Base-by-base conservation (phyloP, 2,888 invertebrate species). In the Eupithecia dodoneata region DNA sequence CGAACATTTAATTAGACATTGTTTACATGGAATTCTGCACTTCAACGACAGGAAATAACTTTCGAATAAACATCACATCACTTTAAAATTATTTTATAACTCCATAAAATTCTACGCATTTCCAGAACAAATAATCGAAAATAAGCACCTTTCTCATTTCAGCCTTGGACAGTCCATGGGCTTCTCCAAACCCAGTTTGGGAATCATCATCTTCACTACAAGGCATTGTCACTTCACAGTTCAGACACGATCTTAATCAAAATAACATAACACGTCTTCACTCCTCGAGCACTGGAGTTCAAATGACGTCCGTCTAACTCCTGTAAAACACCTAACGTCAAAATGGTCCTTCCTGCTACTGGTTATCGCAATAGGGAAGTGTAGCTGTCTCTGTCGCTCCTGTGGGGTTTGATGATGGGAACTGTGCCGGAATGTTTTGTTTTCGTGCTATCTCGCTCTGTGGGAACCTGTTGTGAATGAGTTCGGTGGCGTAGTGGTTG, bases 81-180 rank as follows among this genome's bases (percentile, higher is more conserved):
- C 18, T 72, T 66, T 15, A 44, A 13, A 10, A 10, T 30, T 2
- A n/a, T 9, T 59, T 59, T 59, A 3, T 30, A 15, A 63, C 18
- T 65, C 13, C 30, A 41, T 5, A 4, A 73, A 15, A 59, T 42
- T 0, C 5, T 55, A 52, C 71, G 12, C 65, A 72, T 69, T 45
- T 44, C 30, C n/a, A n/a, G 49, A 71, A 44, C 18, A 15, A 18
- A 65, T 10, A 67, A 70, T 70, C 79, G 76, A 63, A 30, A 30
- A 67, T 78, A 83, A 80, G 93, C 92, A 97, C 97, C 96, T 97
- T 96, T 90, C 97, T 93, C 77, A 97, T 91, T 87, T 97, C 97
- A 0, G 97, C 97, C 87, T 97, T 97, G 0, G 97, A 96, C 95
- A 97, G 94, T 77, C 96, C 96, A 6, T 95, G 92, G 67, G 91